Conservation (phyloP, 2,797 vertebrate genomes). For the Rhadinocentrus ornatus region DNA sequence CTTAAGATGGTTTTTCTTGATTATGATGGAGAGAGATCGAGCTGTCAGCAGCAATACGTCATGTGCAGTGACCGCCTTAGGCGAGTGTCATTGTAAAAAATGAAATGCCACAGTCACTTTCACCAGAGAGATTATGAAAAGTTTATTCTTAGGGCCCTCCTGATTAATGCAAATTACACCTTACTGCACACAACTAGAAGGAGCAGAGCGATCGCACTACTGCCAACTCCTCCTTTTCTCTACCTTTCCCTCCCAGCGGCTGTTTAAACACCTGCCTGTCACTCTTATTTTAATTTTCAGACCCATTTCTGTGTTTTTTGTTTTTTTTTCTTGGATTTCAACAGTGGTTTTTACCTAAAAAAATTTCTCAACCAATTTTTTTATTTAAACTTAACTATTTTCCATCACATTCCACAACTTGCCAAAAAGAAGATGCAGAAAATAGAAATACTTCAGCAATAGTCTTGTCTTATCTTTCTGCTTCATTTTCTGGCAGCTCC, state of each 20-base stretch:
- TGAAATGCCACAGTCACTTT: constrained; percentile 22
- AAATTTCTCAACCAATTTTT: neutral
- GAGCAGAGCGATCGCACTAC: constrained; percentile 21
- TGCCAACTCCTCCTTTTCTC: constrained; percentile 12
- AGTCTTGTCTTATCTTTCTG: neutral
- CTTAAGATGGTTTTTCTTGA: constrained; percentile 45
- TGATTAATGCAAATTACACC: constrained; percentile 79
- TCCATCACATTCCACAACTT: neutral
- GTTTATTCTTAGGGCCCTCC: constrained; percentile 70
- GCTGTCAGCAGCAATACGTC: constrained; percentile 70
- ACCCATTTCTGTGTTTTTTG: neutral
- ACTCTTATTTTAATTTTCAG: constrained; percentile 15
- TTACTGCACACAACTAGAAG: constrained; percentile 50
- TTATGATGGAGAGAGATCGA: constrained; percentile 64
- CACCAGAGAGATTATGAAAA: constrained; percentile 37
- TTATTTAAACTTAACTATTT: neutral
- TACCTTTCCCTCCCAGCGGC: constrained; percentile 23
- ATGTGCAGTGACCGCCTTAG: constrained; percentile 43
- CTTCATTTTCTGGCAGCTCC: constrained; percentile 29
- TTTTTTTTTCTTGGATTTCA: neutral
- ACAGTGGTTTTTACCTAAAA: neutral
- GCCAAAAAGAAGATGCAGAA: neutral
- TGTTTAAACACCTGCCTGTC: constrained; percentile 27
- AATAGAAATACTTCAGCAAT: neutral
- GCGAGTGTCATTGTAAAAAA: constrained; percentile 49